Evolutionary conservation across 23 tunicate species (phyloP), one percentile per base, ranked within the genome.

Genomic region (Trididemnum nubilum): DNA sequence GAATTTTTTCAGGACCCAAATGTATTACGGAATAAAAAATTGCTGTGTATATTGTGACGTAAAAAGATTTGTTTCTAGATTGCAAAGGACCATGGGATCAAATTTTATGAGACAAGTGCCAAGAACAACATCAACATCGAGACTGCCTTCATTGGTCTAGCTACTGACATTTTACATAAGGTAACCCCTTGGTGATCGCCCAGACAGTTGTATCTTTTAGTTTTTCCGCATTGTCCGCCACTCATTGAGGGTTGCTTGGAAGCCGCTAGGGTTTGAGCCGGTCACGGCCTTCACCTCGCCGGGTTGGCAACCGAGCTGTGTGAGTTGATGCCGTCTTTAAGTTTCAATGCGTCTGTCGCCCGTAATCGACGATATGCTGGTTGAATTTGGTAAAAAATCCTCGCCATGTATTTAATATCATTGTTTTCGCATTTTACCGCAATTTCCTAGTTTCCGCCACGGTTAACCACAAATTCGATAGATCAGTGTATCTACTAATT

Each of bases 51-150:
- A 44, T 44, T 44, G 15, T 44, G 54, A 44, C 54, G 54, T 44
- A 9, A 44, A 7, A 44, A 44, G 9, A 44, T 44, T 44, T 15
- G 15, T 44, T 44, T 77, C 2, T 51, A 93, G 98, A 87, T 93
- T 54, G 95, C 99, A 51, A 82, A 81, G 64, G 99, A 95, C 37
- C 95, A 95, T 40, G 99, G 99, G 28, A 95, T 95, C 29, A 95
- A 95, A 34, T 95, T 95, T 37, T 95, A 51, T 50, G 99, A 95
- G 60, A 95, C 99, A 26, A 85, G 96, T 35, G 99, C 99, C 60
- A 90, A 90, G 83, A 86, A 90, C 54, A 95, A 90, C 88, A 90
- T 95, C 89, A 95, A 95, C 82, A 95, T 95, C 29, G 99, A 95
- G 65, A 89, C 86, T n/a, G 99, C 99, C 27, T 95, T 95, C 79